These are phyloP conservation scores for Volucella inflata DNA, from an alignment of 2,888 invertebrate species.

Conservation along the genomic window DNA sequence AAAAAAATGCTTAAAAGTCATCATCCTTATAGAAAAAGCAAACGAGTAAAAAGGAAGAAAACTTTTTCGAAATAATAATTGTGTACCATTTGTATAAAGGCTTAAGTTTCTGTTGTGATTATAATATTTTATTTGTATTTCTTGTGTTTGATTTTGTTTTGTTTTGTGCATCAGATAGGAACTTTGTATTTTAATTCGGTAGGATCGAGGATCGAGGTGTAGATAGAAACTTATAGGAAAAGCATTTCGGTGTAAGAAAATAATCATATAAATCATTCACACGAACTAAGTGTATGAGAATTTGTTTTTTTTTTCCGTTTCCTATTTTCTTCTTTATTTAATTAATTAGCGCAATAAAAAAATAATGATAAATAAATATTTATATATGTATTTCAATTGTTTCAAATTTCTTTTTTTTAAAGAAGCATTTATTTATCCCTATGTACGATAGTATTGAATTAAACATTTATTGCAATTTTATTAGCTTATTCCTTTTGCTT, in stretches of 20 bases:
- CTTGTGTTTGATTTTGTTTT: slow-evolving; percentile 21
- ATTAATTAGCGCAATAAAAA: slow-evolving; percentile 57
- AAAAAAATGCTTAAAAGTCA: too few species aligned
- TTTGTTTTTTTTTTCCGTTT: slow-evolving; percentile 15
- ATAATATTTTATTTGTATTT: slow-evolving; percentile 29
- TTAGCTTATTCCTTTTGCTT: neutral
- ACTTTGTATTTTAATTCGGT: slow-evolving; percentile 40
- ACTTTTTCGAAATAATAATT: slow-evolving; percentile 19
- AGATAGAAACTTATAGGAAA: slow-evolving; percentile 47
- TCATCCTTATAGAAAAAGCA: too few species aligned
- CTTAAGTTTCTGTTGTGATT: slow-evolving; percentile 56
- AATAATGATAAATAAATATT: slow-evolving; percentile 33
- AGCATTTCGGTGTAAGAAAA: slow-evolving; percentile 20
- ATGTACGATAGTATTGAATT: slow-evolving; percentile 12
- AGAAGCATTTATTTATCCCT: slow-evolving; percentile 42
- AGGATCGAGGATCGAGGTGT: slow-evolving; percentile 25
- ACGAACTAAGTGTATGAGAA: slow-evolving; percentile 34
- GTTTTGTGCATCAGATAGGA: slow-evolving; percentile 45
- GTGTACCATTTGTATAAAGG: slow-evolving; percentile 54
- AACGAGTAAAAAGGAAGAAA: too few species aligned
- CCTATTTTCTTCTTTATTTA: slow-evolving; percentile 45
- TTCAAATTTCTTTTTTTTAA: slow-evolving; percentile 39
- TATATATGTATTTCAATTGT: slow-evolving; percentile 51
- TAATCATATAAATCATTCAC: slow-evolving; percentile 19
- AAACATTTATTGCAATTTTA: neutral